A percentile compares a stretch with the other conserved stretches of the same genome.
Evolutionary conservation across 2,797 vertebrate species (phyloP).

Genomic region (Rhodeus uyekii): DNA sequence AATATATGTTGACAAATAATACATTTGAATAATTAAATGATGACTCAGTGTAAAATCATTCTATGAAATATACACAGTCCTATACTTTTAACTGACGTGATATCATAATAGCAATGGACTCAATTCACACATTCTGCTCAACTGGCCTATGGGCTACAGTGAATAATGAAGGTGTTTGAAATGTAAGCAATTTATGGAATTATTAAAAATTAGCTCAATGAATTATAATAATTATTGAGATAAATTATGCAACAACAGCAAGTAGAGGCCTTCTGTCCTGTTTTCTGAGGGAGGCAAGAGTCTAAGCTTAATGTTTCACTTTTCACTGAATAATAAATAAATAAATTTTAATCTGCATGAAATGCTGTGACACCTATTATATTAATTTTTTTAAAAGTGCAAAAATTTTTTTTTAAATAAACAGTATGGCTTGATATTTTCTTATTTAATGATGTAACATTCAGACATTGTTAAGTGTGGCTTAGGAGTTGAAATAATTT

Average conservation of each 20-base stretch:
- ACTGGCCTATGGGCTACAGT: neutral
- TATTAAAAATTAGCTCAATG: neutral
- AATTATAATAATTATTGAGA: neutral
- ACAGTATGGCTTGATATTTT: no score
- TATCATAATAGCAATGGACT: no score
- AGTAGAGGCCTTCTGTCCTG: neutral
- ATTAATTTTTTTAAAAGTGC: no score
- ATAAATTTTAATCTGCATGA: neutral
- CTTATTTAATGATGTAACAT: neutral
- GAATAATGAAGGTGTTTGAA: neutral
- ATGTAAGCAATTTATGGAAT: neutral
- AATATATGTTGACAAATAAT: constrained; percentile 11
- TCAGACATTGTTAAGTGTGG: neutral
- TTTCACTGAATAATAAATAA: neutral
- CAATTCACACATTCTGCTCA: neutral
- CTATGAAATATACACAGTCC: neutral
- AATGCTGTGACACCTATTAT: neutral
- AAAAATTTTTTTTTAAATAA: no score
- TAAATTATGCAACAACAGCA: neutral
- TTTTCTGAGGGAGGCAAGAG: neutral
- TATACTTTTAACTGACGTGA: neutral
- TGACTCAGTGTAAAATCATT: neutral
- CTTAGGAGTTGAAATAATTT: neutral
- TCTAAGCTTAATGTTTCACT: neutral
- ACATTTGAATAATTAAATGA: constrained; percentile 10